A percentile compares a stretch with the other conserved stretches of the same genome.
These are phyloP conservation scores for Neosilurus hyrtlii DNA, from an alignment of 2,797 vertebrate species.

Conservation along the genomic window DNA sequence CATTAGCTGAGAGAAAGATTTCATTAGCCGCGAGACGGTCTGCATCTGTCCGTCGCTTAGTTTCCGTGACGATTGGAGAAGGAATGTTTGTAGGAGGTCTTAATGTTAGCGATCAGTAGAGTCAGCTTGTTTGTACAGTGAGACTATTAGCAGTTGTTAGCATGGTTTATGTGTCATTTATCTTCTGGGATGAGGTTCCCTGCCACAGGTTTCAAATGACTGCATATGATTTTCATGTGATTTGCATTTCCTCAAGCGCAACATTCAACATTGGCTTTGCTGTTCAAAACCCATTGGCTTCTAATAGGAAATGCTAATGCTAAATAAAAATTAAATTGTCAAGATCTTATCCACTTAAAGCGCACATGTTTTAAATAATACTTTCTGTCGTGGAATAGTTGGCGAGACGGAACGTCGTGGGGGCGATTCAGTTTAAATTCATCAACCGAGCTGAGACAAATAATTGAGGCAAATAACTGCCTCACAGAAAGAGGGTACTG, in stretches of 20 bases:
- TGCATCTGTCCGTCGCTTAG: conserved; percentile 40
- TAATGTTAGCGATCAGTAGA: neutral
- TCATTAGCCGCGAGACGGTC: conserved; percentile 6
- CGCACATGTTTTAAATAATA: neutral
- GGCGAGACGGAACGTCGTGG: no score
- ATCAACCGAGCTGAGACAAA: no score
- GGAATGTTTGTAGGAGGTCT: conserved; percentile 30
- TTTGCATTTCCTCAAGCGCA: neutral
- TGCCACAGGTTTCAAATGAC: neutral
- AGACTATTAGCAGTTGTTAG: neutral
- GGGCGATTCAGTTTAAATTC: no score
- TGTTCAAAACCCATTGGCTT: neutral
- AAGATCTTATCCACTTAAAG: neutral
- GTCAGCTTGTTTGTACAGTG: neutral
- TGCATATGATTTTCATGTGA: neutral
- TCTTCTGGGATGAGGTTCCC: neutral
- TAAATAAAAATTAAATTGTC: neutral
- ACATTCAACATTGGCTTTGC: neutral
- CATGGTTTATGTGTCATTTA: neutral
- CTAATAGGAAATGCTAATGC: neutral
- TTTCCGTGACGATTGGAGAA: conserved; percentile 20
- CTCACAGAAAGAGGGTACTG: no score
- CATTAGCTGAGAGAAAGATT: conserved; percentile 21
- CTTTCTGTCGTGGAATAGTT: neutral
- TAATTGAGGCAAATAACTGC: no score